phyloP scores from a whole-genome alignment of 1,140 invertebrate species.

The Cherax destructor region DNA sequence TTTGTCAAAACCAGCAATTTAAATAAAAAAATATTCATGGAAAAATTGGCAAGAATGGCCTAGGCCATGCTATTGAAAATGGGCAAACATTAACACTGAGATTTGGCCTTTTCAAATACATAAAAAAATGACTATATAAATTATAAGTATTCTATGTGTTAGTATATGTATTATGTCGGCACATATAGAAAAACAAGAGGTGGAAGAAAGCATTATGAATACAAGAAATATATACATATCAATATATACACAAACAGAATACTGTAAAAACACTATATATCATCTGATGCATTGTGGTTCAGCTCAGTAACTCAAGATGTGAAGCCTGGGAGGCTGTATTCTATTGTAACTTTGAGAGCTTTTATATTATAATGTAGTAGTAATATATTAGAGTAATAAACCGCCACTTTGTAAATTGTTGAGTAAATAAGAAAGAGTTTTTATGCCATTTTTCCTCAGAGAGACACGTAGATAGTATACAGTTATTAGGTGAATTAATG shows the following conservation, averaged over 20 bases:
- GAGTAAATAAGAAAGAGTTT: neutral
- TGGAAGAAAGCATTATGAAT: slow-evolving; percentile 39
- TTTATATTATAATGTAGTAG: neutral
- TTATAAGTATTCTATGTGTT: neutral
- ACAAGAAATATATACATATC: slow-evolving; percentile 50
- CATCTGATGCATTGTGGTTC: slow-evolving; percentile 42
- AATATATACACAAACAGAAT: slow-evolving; percentile 42
- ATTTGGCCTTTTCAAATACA: neutral
- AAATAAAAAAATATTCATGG: neutral
- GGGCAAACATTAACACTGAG: neutral
- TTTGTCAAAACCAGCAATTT: neutral
- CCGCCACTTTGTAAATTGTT: neutral
- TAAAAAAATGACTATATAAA: too few relatives aligned
- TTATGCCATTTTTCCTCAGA: neutral
- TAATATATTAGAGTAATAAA: neutral
- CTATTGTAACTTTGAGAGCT: neutral
- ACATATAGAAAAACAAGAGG: slow-evolving; percentile 24
- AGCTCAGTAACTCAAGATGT: neutral
- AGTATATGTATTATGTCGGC: slow-evolving; percentile 14
- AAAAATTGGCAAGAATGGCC: neutral
- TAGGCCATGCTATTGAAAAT: neutral
- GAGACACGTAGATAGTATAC: neutral
- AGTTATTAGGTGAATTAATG: too few relatives aligned
- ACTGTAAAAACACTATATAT: neutral
- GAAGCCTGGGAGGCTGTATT: neutral